Evolutionary conservation across 2,113 vertebrate genomes (phyloP).

Genomic region (Orycteropus afer): DNA sequence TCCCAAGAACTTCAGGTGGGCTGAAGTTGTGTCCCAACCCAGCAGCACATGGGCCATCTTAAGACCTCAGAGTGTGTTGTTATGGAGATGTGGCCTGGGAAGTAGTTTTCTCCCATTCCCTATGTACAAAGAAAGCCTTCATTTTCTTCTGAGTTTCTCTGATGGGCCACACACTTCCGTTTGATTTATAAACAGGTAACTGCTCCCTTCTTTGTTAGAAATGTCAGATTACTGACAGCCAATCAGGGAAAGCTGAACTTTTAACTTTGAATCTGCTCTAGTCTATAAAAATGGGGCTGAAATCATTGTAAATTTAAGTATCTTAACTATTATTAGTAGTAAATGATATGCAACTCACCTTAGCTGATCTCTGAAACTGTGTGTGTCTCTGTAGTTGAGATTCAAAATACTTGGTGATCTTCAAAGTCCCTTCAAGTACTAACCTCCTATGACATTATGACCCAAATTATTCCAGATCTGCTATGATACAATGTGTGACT

Average conservation of each 20-base stretch:
- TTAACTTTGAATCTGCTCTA: background rate
- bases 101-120: background rate
- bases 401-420: background rate
- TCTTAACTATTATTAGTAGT: background rate
- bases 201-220: background rate
- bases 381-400: background rate
- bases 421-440: background rate
- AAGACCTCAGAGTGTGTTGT: background rate
- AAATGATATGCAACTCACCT: background rate
- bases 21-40: background rate
- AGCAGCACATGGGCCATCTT: rapidly evolving
- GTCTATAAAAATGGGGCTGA: background rate
- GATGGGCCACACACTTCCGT: background rate
- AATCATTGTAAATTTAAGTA: background rate
- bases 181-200: background rate
- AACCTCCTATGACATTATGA: background rate
- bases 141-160: background rate
- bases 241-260: background rate
- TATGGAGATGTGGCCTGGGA: background rate
- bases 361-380: background rate
- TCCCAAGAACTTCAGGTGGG: background rate
- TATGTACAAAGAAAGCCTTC: background rate
- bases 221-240: background rate
- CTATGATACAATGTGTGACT: background rate
- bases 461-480: constrained; percentile 2